Base-by-base conservation (phyloP, 2,797 vertebrate species). In the Bradypodion ventrale region DNA sequence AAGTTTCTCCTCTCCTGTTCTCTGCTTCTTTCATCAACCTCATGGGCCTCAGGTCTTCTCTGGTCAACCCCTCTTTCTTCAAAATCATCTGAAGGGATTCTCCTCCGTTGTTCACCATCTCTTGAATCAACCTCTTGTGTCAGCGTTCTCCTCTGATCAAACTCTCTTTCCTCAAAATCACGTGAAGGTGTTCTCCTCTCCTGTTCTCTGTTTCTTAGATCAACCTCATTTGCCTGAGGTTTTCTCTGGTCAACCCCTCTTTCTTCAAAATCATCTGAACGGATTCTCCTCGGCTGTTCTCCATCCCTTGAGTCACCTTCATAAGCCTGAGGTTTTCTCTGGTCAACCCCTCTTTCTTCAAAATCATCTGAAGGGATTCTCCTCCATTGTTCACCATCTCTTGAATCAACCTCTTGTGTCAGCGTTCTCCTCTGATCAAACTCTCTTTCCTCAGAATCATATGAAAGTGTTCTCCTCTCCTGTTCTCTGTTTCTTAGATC, bases 351-450 rank as follows among this genome's bases (percentile, higher is more conserved):
- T 74, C 56, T 74, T 10, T 27, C 37, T 19, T 49, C 35, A 52
- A 12, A 32, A 32, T 49, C 70, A 37, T 12, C 3, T 25, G 27
- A 56, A 9, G 21, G 56, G 7, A 5, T 2, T n/a, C 1, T 27
- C 25, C 13, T 82, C 21, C 49, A 59, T 5, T 52, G 29, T 32
- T 73, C 59, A 63, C 29, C 42, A 4, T 62, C 21, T 7, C 13
- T n/a, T 44, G 83, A 32, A 13, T 75, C 0, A 0, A 32, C 16
- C 1, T 83, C 84, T 52, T 0, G 4, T 0, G 0, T 46, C 15
- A 44, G 5, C 5, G 1, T 32, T 23, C n/a, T 32, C 5, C 62
- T 82, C 52, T 35, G 69, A 10, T 29, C 70, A 63, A 32, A 21
- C 23, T 74, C 66, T 42, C 9, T 12, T 10, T 19, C 10, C 37